phyloP scores from a whole-genome alignment of 2,888 invertebrate species.

The Orthosia gothica region DNA sequence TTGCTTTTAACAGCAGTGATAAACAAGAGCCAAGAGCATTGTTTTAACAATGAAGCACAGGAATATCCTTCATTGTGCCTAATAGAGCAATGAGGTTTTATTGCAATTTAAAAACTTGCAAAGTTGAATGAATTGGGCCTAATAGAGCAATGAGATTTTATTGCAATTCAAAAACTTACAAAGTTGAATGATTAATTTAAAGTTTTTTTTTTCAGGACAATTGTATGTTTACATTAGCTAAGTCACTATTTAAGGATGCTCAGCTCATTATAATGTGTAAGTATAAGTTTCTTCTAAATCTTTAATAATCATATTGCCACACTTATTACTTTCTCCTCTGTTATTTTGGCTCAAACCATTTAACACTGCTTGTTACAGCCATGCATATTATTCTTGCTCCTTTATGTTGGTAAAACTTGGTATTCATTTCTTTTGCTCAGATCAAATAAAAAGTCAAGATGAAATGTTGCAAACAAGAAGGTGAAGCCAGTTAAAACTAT shows the following conservation, averaged over 20 bases:
- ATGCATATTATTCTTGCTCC: not conserved
- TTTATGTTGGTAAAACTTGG: not conserved
- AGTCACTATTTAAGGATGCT: conserved; percentile 94
- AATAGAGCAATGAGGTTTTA: not conserved
- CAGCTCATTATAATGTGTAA: conserved; percentile 94
- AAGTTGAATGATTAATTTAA: conserved; percentile 6
- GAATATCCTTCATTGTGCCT: not conserved
- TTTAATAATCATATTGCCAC: not conserved
- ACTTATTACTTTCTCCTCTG: not conserved
- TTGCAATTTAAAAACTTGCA: not conserved
- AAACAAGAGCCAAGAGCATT: not conserved
- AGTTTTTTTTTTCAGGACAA: conserved; percentile 83
- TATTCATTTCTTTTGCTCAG: not conserved
- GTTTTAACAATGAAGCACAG: not conserved
- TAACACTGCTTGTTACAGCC: not conserved
- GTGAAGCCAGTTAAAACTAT: too few relatives aligned
- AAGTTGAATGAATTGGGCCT: not conserved
- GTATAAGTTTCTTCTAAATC: conserved; percentile 61
- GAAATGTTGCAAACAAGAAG: too few relatives aligned
- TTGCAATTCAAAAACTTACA: not conserved
- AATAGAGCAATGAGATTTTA: not conserved
- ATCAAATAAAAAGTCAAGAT: too few relatives aligned
- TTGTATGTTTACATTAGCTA: conserved; percentile 89
- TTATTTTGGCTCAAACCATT: not conserved
- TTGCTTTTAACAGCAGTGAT: not conserved